phyloP scores from a whole-genome alignment of 2,113 vertebrate species.

The Siphamia tubifer region DNA sequence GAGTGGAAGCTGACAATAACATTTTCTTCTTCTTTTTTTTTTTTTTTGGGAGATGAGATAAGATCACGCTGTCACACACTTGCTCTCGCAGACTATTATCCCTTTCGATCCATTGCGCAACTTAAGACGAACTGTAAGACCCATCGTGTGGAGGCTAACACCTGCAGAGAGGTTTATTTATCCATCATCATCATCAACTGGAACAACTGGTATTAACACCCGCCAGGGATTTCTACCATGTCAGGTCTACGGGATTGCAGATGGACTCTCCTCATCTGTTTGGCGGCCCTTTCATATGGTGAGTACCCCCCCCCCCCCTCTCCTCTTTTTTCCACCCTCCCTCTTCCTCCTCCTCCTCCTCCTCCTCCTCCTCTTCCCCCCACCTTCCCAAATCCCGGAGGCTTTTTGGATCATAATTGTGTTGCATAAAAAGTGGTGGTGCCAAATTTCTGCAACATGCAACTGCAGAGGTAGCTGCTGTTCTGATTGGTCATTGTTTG shows the following conservation, averaged over 20 bases:
- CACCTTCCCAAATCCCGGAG: background rate
- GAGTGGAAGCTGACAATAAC: background rate
- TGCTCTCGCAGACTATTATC: background rate
- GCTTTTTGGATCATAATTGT: constrained; percentile 21
- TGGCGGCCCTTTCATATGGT: constrained; percentile 73
- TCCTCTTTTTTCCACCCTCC: fast-evolving
- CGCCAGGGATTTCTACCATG: constrained; percentile 76
- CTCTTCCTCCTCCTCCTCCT: background rate
- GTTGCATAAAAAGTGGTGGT: constrained; percentile 40
- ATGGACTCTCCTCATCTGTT: constrained; percentile 72
- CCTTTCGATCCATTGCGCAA: constrained; percentile 42
- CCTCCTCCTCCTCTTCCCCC: background rate
- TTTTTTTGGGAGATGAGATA: no score
- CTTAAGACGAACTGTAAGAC: constrained; percentile 36
- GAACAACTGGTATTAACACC: constrained; percentile 66
- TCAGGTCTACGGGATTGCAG: constrained; percentile 67
- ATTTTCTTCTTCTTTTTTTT: no score
- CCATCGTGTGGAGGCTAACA: constrained; percentile 26
- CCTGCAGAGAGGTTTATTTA: constrained; percentile 38
- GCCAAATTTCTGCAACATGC: constrained; percentile 39
- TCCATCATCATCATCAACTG: constrained; percentile 35
- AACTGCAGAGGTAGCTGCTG: constrained; percentile 42
- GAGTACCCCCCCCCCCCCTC: constrained; percentile 29
- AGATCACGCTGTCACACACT: no score
- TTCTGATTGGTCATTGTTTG: constrained; percentile 46